Percentiles rank a stretch among this genome's conserved stretches.
phyloP scores from a whole-genome alignment of 2,113 vertebrate species.

The Pampusana beccarii region DNA sequence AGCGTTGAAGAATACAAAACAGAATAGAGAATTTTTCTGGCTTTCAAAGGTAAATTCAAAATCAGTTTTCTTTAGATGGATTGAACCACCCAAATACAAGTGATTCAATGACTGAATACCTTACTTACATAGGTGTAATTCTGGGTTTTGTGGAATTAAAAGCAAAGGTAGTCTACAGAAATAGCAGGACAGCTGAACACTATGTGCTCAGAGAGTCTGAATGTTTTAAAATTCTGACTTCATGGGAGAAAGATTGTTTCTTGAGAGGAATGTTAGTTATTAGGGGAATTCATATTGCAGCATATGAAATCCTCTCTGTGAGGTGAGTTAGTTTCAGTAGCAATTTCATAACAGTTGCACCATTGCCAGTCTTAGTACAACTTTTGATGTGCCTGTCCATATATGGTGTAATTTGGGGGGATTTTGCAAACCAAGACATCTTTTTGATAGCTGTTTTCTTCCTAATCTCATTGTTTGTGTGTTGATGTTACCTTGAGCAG shows the following conservation, averaged over 20 bases:
- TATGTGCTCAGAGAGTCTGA: neutral
- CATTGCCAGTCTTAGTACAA: neutral
- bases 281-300: neutral
- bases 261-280: neutral
- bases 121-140: neutral
- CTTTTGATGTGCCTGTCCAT: neutral
- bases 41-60: neutral
- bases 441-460: neutral
- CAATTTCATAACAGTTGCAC: neutral
- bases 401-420: neutral
- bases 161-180: neutral
- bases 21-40: neutral
- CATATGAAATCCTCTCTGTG: neutral
- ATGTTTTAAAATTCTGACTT: constrained; percentile 24
- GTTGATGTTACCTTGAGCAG: neutral
- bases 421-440: neutral
- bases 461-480: neutral
- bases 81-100: neutral
- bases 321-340: neutral
- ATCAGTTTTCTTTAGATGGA: neutral
- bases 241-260: neutral
- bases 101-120: neutral
- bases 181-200: neutral
- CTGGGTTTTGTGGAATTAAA: neutral
- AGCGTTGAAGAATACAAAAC: neutral